Conservation (phyloP, 1,140 invertebrate species). For the Eumeta japonica region DNA sequence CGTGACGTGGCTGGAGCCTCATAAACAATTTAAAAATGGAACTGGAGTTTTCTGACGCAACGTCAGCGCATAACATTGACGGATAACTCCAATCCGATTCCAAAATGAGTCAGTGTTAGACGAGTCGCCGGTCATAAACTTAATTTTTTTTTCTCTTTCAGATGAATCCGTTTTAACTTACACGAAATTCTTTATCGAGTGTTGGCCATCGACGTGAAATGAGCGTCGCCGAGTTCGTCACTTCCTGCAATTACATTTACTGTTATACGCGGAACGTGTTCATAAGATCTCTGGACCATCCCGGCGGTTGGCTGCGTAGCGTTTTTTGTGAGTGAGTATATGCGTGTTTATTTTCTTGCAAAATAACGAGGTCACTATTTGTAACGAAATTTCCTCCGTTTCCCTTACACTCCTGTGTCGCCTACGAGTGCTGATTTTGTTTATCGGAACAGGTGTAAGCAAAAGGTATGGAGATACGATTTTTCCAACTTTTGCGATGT, state of each 20-base stretch:
- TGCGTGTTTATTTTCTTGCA: neutral
- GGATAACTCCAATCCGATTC: too few relatives aligned
- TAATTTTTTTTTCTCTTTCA: too few relatives aligned
- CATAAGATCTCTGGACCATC: slow-evolving; percentile 30
- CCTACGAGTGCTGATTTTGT: neutral
- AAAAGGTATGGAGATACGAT: neutral
- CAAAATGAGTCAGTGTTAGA: too few relatives aligned
- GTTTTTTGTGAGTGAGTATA: slow-evolving; percentile 7
- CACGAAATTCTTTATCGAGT: too few relatives aligned
- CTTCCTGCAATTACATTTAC: slow-evolving; percentile 28
- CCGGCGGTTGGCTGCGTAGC: slow-evolving; percentile 28
- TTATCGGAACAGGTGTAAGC: neutral
- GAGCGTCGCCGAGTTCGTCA: slow-evolving; percentile 18
- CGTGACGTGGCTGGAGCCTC: too few relatives aligned
- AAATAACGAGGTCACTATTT: too few relatives aligned
- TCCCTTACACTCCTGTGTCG: neutral
- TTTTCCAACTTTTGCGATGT: neutral
- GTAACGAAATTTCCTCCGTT: neutral
- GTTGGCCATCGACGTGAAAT: too few relatives aligned
- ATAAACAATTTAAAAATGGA: too few relatives aligned
- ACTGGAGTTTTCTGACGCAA: too few relatives aligned
- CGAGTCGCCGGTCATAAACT: too few relatives aligned
- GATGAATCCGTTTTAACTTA: too few relatives aligned
- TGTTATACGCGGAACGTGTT: slow-evolving; percentile 25
- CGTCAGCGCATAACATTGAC: too few relatives aligned